A percentile compares a stretch with the other conserved stretches of the same genome.
phyloP scores from a whole-genome alignment of 2,113 vertebrate species.

The Fregetta grallaria region DNA sequence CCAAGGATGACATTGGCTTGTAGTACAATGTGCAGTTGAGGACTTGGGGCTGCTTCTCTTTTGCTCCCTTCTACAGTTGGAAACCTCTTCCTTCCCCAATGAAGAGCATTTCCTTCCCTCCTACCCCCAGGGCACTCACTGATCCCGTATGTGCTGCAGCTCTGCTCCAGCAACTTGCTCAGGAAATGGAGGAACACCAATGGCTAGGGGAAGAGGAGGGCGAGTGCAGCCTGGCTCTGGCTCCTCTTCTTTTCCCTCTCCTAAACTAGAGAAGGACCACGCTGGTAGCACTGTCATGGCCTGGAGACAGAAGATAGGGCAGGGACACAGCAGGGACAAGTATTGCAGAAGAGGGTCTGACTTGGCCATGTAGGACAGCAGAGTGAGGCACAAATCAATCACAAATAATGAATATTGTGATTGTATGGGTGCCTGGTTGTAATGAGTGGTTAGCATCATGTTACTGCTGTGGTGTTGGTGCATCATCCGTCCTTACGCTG shows the following conservation, averaged over 20 bases:
- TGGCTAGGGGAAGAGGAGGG: background rate
- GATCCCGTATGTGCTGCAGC: background rate
- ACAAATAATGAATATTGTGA: background rate
- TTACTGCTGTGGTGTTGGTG: background rate
- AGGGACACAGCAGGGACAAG: background rate
- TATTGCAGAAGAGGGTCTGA: background rate
- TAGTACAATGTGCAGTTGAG: background rate
- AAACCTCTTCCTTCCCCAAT: background rate
- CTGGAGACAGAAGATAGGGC: background rate
- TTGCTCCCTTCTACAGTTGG: background rate
- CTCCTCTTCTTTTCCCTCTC: background rate
- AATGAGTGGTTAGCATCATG: rapidly evolving
- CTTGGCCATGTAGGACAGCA: background rate
- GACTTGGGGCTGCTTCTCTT: background rate
- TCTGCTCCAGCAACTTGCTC: background rate
- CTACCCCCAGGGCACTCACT: background rate
- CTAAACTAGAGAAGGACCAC: background rate
- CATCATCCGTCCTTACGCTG: background rate
- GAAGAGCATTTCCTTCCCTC: background rate
- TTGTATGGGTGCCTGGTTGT: background rate
- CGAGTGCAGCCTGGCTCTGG: background rate
- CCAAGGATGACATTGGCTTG: background rate
- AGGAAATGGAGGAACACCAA: background rate
- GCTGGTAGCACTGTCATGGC: background rate
- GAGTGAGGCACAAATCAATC: background rate